Base-by-base conservation (phyloP, 2,888 invertebrate species). In the Idaea straminata region DNA sequence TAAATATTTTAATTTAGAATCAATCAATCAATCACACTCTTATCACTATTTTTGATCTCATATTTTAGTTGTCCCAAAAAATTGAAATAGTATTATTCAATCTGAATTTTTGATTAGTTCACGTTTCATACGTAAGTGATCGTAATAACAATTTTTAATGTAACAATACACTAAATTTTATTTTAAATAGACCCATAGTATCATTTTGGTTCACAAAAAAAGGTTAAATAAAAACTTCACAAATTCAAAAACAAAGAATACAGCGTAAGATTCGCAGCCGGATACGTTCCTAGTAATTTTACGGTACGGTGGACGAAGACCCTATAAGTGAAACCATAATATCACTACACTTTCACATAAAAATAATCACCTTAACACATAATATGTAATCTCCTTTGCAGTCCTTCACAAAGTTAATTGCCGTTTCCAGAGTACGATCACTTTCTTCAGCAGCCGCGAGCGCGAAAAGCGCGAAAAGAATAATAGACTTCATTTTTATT, bases 301-400 rank as follows among this genome's bases (percentile, higher is more conserved):
- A 47, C 47, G 47, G 47, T 47, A 47, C 47, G 10, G 10, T 47
- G 13, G 13, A 36, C 72, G 10, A 47, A 47, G 47, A 47, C 13
- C 47, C 7, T 47, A 25, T 25, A 25, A 2, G 25, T 25, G 25
- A 25, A 74, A 76, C 66, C 77, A 75, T 76, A 70, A 71, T 25
- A 70, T 64, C 79, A 80, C 77, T 65, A 68, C 92, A 91, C 91
- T 92, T 90, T 91, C 91, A 89, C 91, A 86, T 77, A 77, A 80
- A 74, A 79, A 79, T 86, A 90, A 91, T 92, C 80, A 96, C 96
- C 95, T 96, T 96, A 78, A 96, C 93, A 92, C 96, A 96, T 77
- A 95, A 83, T 71, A 94, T 89, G 86, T 96, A 93, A 76, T 95
- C 95, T 78, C 94, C 95, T 76, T 94, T 92, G 86, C 96, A 96